A percentile compares a stretch with the other conserved stretches of the same genome.
These are phyloP conservation scores for Villa cingulata DNA, from an alignment of 2,888 invertebrate genomes.

Conservation along the genomic window DNA sequence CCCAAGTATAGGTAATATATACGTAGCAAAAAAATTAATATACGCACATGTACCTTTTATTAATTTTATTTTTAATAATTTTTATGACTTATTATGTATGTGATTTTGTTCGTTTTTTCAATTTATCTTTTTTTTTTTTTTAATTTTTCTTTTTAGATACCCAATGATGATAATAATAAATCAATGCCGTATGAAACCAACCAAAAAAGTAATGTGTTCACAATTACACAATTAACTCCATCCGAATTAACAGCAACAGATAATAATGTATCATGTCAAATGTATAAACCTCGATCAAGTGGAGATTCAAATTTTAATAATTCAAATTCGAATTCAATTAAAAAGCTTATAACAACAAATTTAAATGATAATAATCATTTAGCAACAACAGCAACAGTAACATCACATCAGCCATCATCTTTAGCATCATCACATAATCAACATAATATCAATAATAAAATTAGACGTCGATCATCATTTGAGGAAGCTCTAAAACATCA, in stretches of 20 bases:
- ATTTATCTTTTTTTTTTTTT: background rate
- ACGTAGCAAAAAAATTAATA: too few species aligned
- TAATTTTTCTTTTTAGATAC: background rate
- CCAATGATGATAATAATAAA: constrained; percentile 2
- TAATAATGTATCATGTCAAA: background rate
- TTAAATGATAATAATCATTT: background rate
- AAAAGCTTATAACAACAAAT: too few species aligned
- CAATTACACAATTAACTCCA: background rate
- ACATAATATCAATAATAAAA: background rate
- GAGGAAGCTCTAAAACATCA: constrained; percentile 5
- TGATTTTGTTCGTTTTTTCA: background rate
- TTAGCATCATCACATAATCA: background rate
- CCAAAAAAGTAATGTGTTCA: background rate
- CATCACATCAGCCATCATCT: background rate
- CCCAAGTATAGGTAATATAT: too few species aligned
- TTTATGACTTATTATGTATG: too few species aligned
- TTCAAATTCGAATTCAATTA: background rate
- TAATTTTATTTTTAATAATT: too few species aligned
- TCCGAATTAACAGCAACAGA: background rate
- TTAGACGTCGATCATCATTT: constrained; percentile 4
- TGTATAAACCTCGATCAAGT: constrained; percentile 1
- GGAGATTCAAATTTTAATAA: background rate
- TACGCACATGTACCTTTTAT: too few species aligned
- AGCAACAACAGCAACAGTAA: background rate
- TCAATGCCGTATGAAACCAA: background rate